phyloP scores from a whole-genome alignment of 2,797 vertebrate species.

The Schizopygopsis malacanthus region DNA sequence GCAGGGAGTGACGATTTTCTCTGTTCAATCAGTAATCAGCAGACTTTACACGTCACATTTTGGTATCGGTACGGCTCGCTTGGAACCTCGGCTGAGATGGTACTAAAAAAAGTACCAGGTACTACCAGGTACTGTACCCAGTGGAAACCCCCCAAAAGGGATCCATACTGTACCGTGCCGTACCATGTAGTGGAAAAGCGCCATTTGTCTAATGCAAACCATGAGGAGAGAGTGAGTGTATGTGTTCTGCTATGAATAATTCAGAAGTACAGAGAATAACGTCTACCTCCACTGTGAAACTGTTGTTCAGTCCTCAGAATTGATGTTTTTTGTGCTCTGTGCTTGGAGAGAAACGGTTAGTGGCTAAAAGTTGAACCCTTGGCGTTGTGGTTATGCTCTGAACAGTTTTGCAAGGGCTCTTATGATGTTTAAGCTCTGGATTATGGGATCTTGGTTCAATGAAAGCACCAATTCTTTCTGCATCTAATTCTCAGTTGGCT shows the following conservation, averaged over 20 bases:
- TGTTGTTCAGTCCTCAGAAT: background rate
- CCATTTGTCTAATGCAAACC: background rate
- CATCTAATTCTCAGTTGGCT: background rate
- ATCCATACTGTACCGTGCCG: too few relatives aligned
- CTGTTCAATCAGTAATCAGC: too few relatives aligned
- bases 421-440: slow-evolving; percentile 4
- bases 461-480: background rate
- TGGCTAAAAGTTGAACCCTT: background rate
- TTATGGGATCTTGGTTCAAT: background rate
- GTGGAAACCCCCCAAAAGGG: too few relatives aligned
- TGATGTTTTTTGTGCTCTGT: background rate
- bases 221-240: background rate
- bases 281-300: slow-evolving; percentile 7
- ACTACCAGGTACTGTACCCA: too few relatives aligned
- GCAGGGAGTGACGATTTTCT: too few relatives aligned
- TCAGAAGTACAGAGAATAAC: slow-evolving; percentile 39
- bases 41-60: too few relatives aligned
- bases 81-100: too few relatives aligned
- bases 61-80: too few relatives aligned
- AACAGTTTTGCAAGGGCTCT: slow-evolving; percentile 1
- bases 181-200: too few relatives aligned
- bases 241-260: slow-evolving; percentile 49
- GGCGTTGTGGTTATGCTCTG: background rate
- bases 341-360: background rate
- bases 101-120: too few relatives aligned